Percentiles rank a stretch among this genome's conserved stretches.
These are phyloP conservation scores for Paramormyrops hopkinsi DNA, from an alignment of 2,797 vertebrate species.

Conservation along the genomic window DNA sequence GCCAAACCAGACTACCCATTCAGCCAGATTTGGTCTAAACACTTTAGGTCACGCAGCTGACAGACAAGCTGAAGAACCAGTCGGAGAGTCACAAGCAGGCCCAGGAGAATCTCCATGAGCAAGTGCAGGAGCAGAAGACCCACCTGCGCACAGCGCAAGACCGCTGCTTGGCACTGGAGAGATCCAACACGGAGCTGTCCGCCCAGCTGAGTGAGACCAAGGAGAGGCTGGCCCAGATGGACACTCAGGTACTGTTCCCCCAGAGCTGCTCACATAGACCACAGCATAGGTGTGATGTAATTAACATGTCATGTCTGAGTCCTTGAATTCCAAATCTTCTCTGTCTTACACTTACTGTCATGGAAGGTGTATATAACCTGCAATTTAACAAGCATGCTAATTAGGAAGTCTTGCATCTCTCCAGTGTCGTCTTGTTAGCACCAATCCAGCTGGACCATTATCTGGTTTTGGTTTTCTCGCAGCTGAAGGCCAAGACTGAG, in stretches of 20 bases:
- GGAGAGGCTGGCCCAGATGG: slow-evolving; percentile 84
- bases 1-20: background rate
- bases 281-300: background rate
- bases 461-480: slow-evolving; percentile 29
- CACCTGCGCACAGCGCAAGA: slow-evolving; percentile 83
- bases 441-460: background rate
- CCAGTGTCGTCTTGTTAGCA: background rate
- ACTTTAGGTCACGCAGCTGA: slow-evolving; percentile 78
- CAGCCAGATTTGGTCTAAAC: background rate
- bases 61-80: slow-evolving; percentile 93
- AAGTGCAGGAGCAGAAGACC: slow-evolving; percentile 93
- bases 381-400: background rate
- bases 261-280: background rate
- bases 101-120: slow-evolving; percentile 90
- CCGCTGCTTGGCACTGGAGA: slow-evolving; percentile 77
- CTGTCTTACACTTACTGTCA: background rate
- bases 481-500: slow-evolving; percentile 97
- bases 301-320: background rate
- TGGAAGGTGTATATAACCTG: background rate
- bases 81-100: slow-evolving; percentile 98
- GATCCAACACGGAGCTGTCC: slow-evolving; percentile 70
- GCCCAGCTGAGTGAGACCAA: slow-evolving; percentile 83
- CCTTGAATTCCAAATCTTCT: background rate
- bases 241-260: slow-evolving; percentile 73
- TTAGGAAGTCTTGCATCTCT: background rate